Evolutionary conservation across 2,888 invertebrate genomes (phyloP), one percentile per base, ranked within the genome.

Genomic region (Pollenia angustigena): DNA sequence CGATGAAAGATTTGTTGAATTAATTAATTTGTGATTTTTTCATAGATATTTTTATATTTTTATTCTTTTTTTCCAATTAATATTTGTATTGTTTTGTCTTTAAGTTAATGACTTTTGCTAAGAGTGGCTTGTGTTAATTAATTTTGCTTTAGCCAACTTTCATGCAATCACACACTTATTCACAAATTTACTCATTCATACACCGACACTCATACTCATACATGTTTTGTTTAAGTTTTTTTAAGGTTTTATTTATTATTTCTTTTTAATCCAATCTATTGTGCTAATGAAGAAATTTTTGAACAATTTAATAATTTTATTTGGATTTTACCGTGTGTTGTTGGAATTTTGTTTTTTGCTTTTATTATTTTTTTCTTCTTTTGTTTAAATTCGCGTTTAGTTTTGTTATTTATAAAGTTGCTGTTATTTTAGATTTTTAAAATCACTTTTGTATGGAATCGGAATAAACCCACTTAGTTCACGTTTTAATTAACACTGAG

Each of bases 401-500:
- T 76, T 48, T 48, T 60, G 50, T 18, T 48, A 32, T 16, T 68
- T 40, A 14, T 44, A 71, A 60, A 40, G n/a, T 64, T 78, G 48
- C 42, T 50, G 14, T 58, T 48, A 10, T 76, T 18, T 42, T 58
- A 46, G 32, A 11, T n/a, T 68, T 80, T 82, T 23, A 16, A 56
- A 71, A 72, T 71, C 62, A 71, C 68, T 74, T 18, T 18, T 46
- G 16, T 76, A 85, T 56, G 72, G 23, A 78, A 52, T 78, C 81
- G 56, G 46, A 66, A 88, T 64, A 84, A 85, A 91, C 92, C 90
- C 89, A 90, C 89, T 92, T 90, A 91, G 90, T 90, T 87, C 90
- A 89, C 90, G 90, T 91, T 89, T 89, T 89, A 90, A 89, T 90
- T 89, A 90, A 92, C 91, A 92, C 93, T 92, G 92, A 92, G 90